These are phyloP conservation scores for Diogma glabrata DNA, from an alignment of 2,888 invertebrate species.

Conservation along the genomic window DNA sequence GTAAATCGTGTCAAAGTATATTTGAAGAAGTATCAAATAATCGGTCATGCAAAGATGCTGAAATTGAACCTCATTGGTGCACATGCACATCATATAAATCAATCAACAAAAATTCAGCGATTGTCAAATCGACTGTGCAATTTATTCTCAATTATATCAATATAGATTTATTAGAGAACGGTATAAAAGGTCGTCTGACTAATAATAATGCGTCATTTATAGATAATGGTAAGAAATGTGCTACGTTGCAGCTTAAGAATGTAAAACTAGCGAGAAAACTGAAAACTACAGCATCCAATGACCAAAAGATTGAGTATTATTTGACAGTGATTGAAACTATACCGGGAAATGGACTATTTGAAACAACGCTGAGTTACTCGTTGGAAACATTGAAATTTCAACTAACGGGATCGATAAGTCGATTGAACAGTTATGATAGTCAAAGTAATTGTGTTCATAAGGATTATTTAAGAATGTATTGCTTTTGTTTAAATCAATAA, in stretches of 20 bases:
- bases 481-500: slow-evolving; percentile 41
- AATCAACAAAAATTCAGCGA: slow-evolving; percentile 36
- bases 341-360: slow-evolving; percentile 57
- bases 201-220: not conserved
- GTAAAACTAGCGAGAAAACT: slow-evolving; percentile 43
- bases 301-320: slow-evolving; percentile 38
- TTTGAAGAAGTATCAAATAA: slow-evolving; percentile 45
- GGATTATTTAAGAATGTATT: slow-evolving; percentile 44
- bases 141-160: slow-evolving; percentile 30
- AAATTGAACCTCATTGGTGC: slow-evolving; percentile 64
- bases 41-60: slow-evolving; percentile 56
- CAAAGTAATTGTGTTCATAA: slow-evolving; percentile 43
- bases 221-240: slow-evolving; percentile 33
- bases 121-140: slow-evolving; percentile 42
- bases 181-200: no score
- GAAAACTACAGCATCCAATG: no score
- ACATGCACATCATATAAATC: slow-evolving; percentile 52
- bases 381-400: slow-evolving; percentile 30
- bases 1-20: slow-evolving; percentile 53
- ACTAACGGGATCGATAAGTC: slow-evolving; percentile 48
- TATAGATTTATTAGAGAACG: slow-evolving; percentile 4
- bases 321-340: slow-evolving; percentile 56
- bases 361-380: slow-evolving; percentile 49
- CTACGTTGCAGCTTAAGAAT: slow-evolving; percentile 40
- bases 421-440: slow-evolving; percentile 41